A percentile compares a stretch with the other conserved stretches of the same genome.
These are phyloP conservation scores for Stegophylla sp. DNA, from an alignment of 2,888 invertebrate species.

Conservation along the genomic window DNA sequence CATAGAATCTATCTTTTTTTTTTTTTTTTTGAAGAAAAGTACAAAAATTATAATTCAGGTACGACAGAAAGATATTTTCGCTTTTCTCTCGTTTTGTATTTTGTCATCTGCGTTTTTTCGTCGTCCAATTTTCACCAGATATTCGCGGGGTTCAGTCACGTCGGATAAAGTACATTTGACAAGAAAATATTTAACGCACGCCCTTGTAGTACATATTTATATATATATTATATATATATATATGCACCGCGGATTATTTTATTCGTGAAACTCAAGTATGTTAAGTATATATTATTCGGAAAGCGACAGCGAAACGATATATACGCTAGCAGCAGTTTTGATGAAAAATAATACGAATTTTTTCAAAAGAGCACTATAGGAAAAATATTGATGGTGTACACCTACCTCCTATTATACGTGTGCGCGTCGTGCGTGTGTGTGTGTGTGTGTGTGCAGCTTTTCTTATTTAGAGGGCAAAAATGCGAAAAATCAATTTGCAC, in stretches of 20 bases:
- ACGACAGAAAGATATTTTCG: too few relatives aligned
- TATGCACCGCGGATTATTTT: conserved; percentile 1
- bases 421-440: background rate
- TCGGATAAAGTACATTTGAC: conserved; percentile 33
- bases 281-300: conserved; percentile 34
- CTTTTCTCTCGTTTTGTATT: too few relatives aligned
- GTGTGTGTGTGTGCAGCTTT: background rate
- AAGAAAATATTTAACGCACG: conserved; percentile 17
- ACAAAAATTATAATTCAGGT: too few relatives aligned
- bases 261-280: conserved; percentile 36
- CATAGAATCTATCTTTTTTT: too few relatives aligned
- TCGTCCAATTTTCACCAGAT: conserved; percentile 12
- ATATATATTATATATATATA: too few relatives aligned
- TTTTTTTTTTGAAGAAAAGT: too few relatives aligned
- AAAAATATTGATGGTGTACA: background rate
- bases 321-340: background rate
- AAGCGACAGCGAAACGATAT: conserved; percentile 33
- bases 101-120: too few relatives aligned
- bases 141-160: conserved; percentile 20
- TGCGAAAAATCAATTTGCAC: conserved; percentile 46
- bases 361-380: conserved; percentile 36
- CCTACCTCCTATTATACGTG: background rate
- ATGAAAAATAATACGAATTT: conserved; percentile 35
- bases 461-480: conserved; percentile 10
- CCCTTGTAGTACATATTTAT: too few relatives aligned